Base-by-base conservation (phyloP, 2,113 vertebrate species). In the Muntiacus muntjak region DNA sequence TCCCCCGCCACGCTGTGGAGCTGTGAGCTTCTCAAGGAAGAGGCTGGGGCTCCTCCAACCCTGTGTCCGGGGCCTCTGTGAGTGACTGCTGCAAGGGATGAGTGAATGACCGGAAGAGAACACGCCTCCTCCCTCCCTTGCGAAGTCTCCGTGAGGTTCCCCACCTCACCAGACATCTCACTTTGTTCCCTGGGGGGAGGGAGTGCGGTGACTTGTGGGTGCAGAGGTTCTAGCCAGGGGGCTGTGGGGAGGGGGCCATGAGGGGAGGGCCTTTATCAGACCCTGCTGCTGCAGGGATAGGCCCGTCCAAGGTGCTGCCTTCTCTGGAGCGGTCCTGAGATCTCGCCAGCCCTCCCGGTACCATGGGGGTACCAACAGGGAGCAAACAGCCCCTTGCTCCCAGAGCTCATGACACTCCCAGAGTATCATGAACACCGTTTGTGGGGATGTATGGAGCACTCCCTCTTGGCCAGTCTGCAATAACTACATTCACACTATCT, bases 401-500 rank as follows among this genome's bases (percentile, higher is more conserved):
- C 28, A 7, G 76, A 28, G 45, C 16, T 14, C 10, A 19, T 54
- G 52, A 55, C 54, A 1, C 6, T 67, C 95, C 25, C 25, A 3
- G 79, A 26, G 45, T 43, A 21, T 54, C 26, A 1, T 0, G 3
- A 15, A 0, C 12, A 21, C 19, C 19, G 1, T 3, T 74, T 1
- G 4, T 26, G 23, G 60, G 74, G 33, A 3, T n/a, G 21, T 36
- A 7, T 13, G 28, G 74, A 28, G 19, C 5, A 7, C 7, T 15
- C 2, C 5, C 17, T 43, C 33, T 26, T 9, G 58, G 40, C 89
- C 60, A 47, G 33, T 33, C 58, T 14, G 26, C 62, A 54, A 10
- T 54, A 21, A 7, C 30, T 1, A 1, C 3, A 4, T 2, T 16
- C n/a, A 33, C 36, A 3, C 25, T 60, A 5, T 43, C 58, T 92